Evolutionary conservation across 2,888 invertebrate genomes (phyloP), one percentile per base, ranked within the genome.

Genomic region (Arctia plantaginis): DNA sequence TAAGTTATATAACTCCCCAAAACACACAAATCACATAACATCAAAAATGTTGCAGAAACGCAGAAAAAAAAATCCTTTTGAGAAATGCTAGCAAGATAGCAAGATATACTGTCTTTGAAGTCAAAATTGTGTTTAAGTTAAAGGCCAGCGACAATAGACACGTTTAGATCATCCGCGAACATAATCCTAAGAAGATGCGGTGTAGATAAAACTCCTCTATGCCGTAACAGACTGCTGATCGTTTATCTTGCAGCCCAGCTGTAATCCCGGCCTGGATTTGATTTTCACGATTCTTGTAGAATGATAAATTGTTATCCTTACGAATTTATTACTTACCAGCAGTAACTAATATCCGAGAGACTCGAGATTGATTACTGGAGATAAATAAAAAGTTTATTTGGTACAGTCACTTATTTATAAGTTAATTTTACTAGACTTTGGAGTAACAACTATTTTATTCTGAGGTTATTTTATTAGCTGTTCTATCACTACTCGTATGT

Each of bases 221-320:
- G 47, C 27, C 33, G 33, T 55, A 65, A 73, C 69, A 73, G 51
- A 73, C 65, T 69, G 55, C 33, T 10, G 69, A 35, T 69, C 73
- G 73, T 73, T 69, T 69, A 73, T 73, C 55, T 69, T 69, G 23
- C n/a, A 51, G 44, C 64, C 47, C 68, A 69, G 67, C 20, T 4
- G 39, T 64, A 62, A 69, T 65, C 69, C 62, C 18, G 27, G 47
- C 27, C 69, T 39, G 47, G 41, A 69, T 30, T 64, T 47, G 65
- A 65, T 69, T 69, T 68, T 41, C 62, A 68, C 72, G 44, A 66
- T 33, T 64, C 64, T 39, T 7, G 10, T 47, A 35, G 64, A 33
- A 73, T 69, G 69, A 73, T 73, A 62, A 69, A 73, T 69, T 35
- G 39, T 62, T n/a, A 15, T 44, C 68, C 51, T 47, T 69, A 30